Base-by-base conservation (phyloP, 2,888 invertebrate genomes). In the Xestobium rufovillosum region DNA sequence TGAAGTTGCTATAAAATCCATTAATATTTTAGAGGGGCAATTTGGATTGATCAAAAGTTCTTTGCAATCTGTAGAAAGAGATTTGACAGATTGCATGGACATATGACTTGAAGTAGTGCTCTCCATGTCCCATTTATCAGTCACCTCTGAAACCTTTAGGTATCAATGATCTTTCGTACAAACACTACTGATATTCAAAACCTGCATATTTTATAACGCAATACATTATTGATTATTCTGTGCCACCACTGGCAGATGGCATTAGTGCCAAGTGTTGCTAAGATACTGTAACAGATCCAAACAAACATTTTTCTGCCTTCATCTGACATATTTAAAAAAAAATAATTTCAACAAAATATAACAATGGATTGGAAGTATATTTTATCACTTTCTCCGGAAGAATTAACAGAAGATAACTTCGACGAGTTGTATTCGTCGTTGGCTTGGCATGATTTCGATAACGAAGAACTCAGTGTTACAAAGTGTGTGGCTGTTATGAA, bases 341-440 rank as follows among this genome's bases (percentile, higher is more conserved):
- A n/a, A n/a, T n/a, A n/a, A n/a, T n/a, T n/a, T n/a, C n/a, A n/a
- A n/a, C n/a, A n/a, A n/a, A n/a, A n/a, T n/a, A n/a, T n/a, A n/a
- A n/a, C n/a, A n/a, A 70, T 75, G 51, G 75, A 77, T 50, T 76
- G 76, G 75, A 67, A 70, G 44, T 69, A 73, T 58, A 68, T 78
- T 48, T 51, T 73, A 31, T 71, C 71, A 46, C 61, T 72, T 44
- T 67, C 71, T 31, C 71, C 72, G 39, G 69, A 68, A 41, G 73
- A 73, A 41, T 57, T 80, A 17, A 67, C 67, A 3, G 71, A 75
- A 41, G 68, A 72, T 3, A 75, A 78, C 44, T 78, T 78, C 56
- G 80, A 80, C 36, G 73, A 75, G 47, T 57, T 80, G 23, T 77
- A 73, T 54, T 75, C 76, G 45, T 70, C 65, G 48, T 60, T 80